A percentile compares a stretch with the other conserved stretches of the same genome.
Evolutionary conservation across 2,888 invertebrate genomes (phyloP).

Genomic region (Dryobota labecula): DNA sequence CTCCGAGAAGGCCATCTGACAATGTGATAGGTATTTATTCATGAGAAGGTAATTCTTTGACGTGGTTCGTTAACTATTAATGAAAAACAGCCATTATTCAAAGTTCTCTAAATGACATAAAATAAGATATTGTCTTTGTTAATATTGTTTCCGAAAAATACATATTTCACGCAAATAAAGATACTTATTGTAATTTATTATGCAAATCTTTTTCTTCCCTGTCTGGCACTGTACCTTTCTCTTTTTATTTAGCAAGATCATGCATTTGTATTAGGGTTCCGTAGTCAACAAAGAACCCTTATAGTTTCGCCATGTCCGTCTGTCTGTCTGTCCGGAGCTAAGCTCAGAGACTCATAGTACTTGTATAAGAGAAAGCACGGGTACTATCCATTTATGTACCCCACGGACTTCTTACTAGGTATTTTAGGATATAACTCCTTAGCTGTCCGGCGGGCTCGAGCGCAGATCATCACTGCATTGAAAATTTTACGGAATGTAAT

Average conservation of each 20-base stretch:
- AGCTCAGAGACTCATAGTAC: too few relatives aligned
- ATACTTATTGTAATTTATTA: slow-evolving; percentile 7
- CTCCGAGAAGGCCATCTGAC: background rate
- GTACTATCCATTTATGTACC: too few relatives aligned
- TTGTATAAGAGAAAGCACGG: too few relatives aligned
- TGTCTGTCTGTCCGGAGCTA: too few relatives aligned
- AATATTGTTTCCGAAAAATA: slow-evolving; percentile 2
- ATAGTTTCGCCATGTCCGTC: too few relatives aligned
- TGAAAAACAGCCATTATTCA: slow-evolving; percentile 7
- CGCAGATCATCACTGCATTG: too few relatives aligned
- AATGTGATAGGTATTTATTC: background rate
- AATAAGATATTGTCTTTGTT: background rate
- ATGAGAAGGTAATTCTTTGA: background rate
- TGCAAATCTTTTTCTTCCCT: background rate
- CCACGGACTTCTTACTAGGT: too few relatives aligned
- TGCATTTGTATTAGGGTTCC: background rate
- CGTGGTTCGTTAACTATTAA: background rate
- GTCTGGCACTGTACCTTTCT: background rate
- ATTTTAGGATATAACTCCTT: too few relatives aligned
- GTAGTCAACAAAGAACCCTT: too few relatives aligned
- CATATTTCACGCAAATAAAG: slow-evolving; percentile 2
- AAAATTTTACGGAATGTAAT: too few relatives aligned
- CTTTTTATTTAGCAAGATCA: background rate
- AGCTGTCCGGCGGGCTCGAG: too few relatives aligned
- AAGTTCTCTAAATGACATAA: background rate